A percentile compares a stretch with the other conserved stretches of the same genome.
phyloP scores from a whole-genome alignment of 1,140 invertebrate species.

The Chrysopa pallens region DNA sequence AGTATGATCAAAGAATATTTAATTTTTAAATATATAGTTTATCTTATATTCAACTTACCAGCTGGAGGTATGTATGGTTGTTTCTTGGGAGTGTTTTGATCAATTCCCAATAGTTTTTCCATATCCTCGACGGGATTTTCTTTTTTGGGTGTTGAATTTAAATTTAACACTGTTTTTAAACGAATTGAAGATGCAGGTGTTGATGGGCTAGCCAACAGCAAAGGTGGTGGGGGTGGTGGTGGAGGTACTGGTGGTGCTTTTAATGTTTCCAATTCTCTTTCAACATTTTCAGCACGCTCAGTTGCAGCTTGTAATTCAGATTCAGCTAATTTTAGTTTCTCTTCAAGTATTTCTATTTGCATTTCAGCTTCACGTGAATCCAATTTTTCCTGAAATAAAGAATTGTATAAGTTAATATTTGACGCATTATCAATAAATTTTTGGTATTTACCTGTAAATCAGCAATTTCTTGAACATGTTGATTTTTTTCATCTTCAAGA shows the following conservation, averaged over 20 bases:
- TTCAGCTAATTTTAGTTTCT: slow-evolving; percentile 46
- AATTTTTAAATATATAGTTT: too few species aligned
- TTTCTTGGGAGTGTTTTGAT: slow-evolving; percentile 22
- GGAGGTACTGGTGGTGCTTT: slow-evolving; percentile 20
- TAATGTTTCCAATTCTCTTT: slow-evolving; percentile 24
- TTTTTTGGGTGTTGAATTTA: slow-evolving; percentile 12
- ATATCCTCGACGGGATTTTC: slow-evolving; percentile 29
- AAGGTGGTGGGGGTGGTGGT: slow-evolving; percentile 22
- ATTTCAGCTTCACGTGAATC: slow-evolving; percentile 44
- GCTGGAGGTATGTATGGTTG: slow-evolving; percentile 13
- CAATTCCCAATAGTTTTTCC: slow-evolving; percentile 36
- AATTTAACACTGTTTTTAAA: slow-evolving; percentile 14
- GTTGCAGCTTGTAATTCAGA: slow-evolving; percentile 39
- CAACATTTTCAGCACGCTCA: slow-evolving; percentile 39
- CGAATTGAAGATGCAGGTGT: slow-evolving; percentile 4
- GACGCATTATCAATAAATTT: neutral
- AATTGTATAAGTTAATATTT: neutral
- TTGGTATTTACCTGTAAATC: slow-evolving; percentile 25
- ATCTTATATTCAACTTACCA: slow-evolving; percentile 14
- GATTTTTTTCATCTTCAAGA: slow-evolving; percentile 36
- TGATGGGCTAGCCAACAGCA: slow-evolving; percentile 23
- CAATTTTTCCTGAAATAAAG: slow-evolving; percentile 36
- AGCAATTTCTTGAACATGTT: slow-evolving; percentile 31
- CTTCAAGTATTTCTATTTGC: slow-evolving; percentile 46
- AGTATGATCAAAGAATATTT: too few species aligned